Evolutionary conservation across 2,888 invertebrate genomes (phyloP).

Genomic region (Tetragnatha montana): DNA sequence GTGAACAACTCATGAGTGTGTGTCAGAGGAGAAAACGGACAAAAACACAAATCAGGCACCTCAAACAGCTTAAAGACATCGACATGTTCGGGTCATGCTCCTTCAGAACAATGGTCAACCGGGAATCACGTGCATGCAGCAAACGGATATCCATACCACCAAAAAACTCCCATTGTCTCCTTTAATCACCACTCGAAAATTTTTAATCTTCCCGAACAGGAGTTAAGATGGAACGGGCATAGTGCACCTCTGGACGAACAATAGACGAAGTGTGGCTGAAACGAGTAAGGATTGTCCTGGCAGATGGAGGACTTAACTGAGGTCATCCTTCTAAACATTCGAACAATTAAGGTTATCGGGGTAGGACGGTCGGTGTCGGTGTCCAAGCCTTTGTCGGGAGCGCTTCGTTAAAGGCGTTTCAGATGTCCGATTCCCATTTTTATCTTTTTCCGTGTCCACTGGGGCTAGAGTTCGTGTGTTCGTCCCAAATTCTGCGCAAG

Average conservation of each 20-base stretch:
- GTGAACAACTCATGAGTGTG: neutral
- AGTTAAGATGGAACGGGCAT: constrained; percentile 33
- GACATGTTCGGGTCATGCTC: constrained; percentile 40
- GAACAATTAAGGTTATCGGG: constrained; percentile 68
- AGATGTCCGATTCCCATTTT: constrained; percentile 32
- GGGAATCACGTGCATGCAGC: constrained; percentile 45
- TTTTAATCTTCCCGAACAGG: constrained; percentile 31
- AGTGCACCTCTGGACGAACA: constrained; percentile 25
- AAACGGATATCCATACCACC: constrained; percentile 22
- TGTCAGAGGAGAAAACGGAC: neutral
- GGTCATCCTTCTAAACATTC: constrained; percentile 54
- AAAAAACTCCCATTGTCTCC: constrained; percentile 39
- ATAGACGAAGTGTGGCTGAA: constrained; percentile 33
- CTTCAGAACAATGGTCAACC: constrained; percentile 45
- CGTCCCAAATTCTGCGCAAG: constrained; percentile 27
- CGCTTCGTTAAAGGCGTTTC: constrained; percentile 38
- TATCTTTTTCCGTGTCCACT: constrained; percentile 30
- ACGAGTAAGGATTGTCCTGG: neutral
- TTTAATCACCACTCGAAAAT: constrained; percentile 45
- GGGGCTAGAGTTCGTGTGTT: constrained; percentile 58
- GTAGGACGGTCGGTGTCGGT: constrained; percentile 29
- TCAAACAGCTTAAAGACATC: constrained; percentile 23
- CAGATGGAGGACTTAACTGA: constrained; percentile 38
- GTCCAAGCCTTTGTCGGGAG: constrained; percentile 51
- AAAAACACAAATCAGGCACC: constrained; percentile 2